A percentile compares a stretch with the other conserved stretches of the same genome.
These are phyloP conservation scores for Tachina fera DNA, from an alignment of 2,888 invertebrate genomes.

Conservation along the genomic window DNA sequence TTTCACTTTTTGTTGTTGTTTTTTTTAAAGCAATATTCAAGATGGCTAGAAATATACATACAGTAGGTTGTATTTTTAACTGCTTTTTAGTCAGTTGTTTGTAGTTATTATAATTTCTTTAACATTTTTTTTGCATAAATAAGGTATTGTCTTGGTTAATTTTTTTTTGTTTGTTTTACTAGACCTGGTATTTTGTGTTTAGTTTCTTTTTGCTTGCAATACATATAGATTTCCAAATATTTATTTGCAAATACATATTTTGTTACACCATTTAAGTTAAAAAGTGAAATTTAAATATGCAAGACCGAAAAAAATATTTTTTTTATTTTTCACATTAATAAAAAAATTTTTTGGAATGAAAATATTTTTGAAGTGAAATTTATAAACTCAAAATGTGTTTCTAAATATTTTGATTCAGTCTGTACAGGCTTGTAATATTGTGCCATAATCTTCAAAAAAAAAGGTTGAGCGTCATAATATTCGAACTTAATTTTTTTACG, in stretches of 20 bases:
- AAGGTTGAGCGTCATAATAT: no score
- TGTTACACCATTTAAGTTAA: not conserved
- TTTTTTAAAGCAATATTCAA: slow-evolving; percentile 13
- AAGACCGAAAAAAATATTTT: not conserved
- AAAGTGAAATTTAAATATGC: not conserved
- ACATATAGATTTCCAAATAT: slow-evolving; percentile 2
- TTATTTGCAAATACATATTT: not conserved
- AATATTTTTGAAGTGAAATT: not conserved
- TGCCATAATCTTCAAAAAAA: no score
- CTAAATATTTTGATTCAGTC: no score
- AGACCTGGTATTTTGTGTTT: slow-evolving; percentile 13
- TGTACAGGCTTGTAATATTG: no score
- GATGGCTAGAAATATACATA: not conserved
- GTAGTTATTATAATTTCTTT: not conserved
- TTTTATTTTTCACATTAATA: not conserved
- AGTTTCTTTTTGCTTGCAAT: slow-evolving; percentile 8
- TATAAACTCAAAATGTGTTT: no score
- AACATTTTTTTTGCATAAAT: slow-evolving; percentile 11
- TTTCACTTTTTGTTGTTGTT: slow-evolving; percentile 40
- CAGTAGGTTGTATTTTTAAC: slow-evolving; percentile 45
- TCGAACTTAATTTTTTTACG: no score
- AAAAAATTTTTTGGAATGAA: not conserved
- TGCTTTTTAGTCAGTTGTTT: slow-evolving; percentile 19
- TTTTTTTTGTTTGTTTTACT: not conserved
- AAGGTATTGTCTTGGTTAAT: not conserved